Evolutionary conservation across 2,888 invertebrate species (phyloP).

Genomic region (Automeris io): DNA sequence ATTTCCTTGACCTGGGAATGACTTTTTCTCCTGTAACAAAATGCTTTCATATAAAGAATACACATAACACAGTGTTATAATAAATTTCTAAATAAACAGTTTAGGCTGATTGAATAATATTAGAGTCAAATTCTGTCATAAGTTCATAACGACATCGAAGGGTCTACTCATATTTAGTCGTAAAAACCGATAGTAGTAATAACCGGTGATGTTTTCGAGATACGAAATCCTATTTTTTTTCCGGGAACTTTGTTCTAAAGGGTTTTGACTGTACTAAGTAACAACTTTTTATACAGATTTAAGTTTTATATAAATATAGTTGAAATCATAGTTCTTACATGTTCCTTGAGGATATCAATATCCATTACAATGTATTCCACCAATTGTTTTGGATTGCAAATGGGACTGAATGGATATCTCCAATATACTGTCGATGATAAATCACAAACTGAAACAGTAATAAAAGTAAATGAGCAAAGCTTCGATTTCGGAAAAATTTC

Average conservation of each 20-base stretch:
- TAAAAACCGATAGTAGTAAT: too few species aligned
- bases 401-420: constrained; percentile 89
- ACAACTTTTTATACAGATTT: constrained; percentile 1
- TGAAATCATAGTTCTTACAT: constrained; percentile 43
- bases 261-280: too few species aligned
- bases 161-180: too few species aligned
- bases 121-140: too few species aligned
- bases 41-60: background rate
- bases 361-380: constrained; percentile 97
- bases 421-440: constrained; percentile 88
- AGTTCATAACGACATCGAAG: too few species aligned
- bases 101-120: too few species aligned
- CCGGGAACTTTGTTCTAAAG: too few species aligned
- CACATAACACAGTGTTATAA: background rate
- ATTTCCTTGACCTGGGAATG: constrained; percentile 92
- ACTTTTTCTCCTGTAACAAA: constrained; percentile 83
- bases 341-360: constrained; percentile 85
- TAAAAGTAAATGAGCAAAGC: background rate
- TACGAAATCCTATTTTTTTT: too few species aligned
- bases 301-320: background rate
- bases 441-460: constrained; percentile 84
- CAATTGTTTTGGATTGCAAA: constrained; percentile 94
- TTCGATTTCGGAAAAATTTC: too few species aligned
- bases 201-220: too few species aligned
- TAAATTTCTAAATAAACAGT: too few species aligned